These are phyloP conservation scores for Megaceryle torquata DNA, from an alignment of 2,113 vertebrate species.

Conservation along the genomic window DNA sequence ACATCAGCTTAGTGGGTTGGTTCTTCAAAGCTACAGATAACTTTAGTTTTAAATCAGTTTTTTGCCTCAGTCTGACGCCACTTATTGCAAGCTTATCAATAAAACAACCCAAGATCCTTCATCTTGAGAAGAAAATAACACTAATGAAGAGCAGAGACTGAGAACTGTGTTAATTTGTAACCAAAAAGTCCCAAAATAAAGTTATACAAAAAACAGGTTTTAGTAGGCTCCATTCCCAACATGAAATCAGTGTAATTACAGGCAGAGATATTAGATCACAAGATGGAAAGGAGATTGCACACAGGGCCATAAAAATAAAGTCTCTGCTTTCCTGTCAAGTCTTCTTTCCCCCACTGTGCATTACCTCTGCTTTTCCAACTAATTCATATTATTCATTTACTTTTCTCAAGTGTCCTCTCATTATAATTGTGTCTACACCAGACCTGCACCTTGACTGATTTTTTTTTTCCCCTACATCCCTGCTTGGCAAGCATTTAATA, in stretches of 20 bases:
- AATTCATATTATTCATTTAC: conserved; percentile 2
- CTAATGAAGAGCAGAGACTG: neutral
- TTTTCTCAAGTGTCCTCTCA: conserved; percentile 21
- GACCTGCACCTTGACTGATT: conserved; percentile 18
- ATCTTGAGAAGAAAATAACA: neutral
- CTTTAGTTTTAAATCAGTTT: neutral
- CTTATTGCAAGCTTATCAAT: neutral
- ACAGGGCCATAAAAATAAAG: neutral
- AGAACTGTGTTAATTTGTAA: neutral
- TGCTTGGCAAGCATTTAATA: conserved; percentile 66
- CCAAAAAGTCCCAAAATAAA: neutral
- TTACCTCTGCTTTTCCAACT: neutral
- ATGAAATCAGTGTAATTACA: neutral
- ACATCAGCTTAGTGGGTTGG: neutral
- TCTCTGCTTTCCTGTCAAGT: neutral
- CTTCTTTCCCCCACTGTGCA: neutral
- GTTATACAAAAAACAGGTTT: neutral
- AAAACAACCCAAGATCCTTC: neutral
- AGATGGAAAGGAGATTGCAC: neutral
- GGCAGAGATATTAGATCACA: neutral
- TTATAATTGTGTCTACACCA: conserved; percentile 48
- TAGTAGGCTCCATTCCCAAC: neutral
- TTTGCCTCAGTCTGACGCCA: neutral
- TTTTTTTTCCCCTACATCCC: neutral
- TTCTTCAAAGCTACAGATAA: neutral